A percentile compares a stretch with the other conserved stretches of the same genome.
phyloP scores from a whole-genome alignment of 2,113 vertebrate genomes.

The Vanacampus margaritifer region DNA sequence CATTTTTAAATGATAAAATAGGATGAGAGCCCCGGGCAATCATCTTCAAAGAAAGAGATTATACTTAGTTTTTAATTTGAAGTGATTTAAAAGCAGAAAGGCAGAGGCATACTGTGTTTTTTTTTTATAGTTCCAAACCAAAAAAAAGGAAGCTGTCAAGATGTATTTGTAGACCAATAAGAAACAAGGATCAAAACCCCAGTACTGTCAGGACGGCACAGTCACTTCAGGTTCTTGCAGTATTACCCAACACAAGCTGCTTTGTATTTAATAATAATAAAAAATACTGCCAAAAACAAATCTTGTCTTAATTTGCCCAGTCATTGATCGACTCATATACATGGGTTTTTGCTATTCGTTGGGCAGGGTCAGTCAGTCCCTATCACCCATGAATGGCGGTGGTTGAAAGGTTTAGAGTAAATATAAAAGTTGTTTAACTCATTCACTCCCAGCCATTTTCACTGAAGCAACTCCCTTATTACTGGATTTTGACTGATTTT shows the following conservation, averaged over 20 bases:
- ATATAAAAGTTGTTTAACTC: too few relatives aligned
- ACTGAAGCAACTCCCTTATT: too few relatives aligned
- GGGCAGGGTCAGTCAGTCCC: too few relatives aligned
- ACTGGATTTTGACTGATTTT: too few relatives aligned
- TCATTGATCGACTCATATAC: too few relatives aligned
- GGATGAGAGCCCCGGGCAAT: background rate
- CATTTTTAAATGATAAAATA: slow-evolving; percentile 8
- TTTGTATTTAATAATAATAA: background rate
- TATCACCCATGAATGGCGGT: too few relatives aligned
- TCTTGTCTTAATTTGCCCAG: too few relatives aligned
- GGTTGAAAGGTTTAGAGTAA: too few relatives aligned
- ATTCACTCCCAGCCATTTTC: too few relatives aligned
- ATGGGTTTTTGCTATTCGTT: too few relatives aligned
- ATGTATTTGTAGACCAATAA: slow-evolving; percentile 1
- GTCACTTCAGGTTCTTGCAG: background rate
- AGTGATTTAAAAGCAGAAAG: slow-evolving; percentile 2
- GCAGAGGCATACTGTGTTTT: slow-evolving; percentile 1
- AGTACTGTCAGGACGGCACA: background rate
- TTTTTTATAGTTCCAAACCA: background rate
- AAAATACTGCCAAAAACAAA: background rate
- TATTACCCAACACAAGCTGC: background rate
- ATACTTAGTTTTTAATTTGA: slow-evolving; percentile 7
- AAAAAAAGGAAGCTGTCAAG: slow-evolving; percentile 2
- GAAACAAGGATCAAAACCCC: background rate
- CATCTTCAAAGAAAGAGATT: slow-evolving; percentile 19